Conservation (phyloP, 2,888 invertebrate species). For the Heteromyza rotundicornis region DNA sequence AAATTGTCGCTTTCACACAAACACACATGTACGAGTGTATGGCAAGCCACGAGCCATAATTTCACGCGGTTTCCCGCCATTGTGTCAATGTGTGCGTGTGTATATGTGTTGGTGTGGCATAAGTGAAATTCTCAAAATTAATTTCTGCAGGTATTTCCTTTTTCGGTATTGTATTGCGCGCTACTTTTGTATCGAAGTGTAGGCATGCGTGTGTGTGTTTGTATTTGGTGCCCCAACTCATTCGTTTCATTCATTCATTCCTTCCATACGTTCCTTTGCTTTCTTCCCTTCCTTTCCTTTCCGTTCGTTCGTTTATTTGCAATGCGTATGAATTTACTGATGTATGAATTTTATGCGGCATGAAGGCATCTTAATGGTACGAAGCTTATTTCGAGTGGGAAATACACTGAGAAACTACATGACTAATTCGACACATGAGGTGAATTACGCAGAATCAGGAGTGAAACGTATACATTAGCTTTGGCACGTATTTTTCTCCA, state of each 20-base stretch:
- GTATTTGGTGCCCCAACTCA: neutral
- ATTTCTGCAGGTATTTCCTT: neutral
- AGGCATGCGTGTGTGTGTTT: neutral
- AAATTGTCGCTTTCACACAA: neutral
- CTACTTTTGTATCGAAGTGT: neutral
- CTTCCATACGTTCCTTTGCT: too few species aligned
- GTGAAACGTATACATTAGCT: too few species aligned
- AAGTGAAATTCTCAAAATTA: neutral
- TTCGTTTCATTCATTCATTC: too few species aligned
- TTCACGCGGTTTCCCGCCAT: neutral
- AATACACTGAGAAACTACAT: neutral
- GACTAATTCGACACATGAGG: too few species aligned
- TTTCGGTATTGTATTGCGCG: neutral
- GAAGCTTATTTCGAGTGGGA: neutral
- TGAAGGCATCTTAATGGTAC: neutral
- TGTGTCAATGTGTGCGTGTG: neutral
- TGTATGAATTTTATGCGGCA: constrained; percentile 5
- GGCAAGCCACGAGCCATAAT: neutral
- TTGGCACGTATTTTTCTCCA: too few species aligned
- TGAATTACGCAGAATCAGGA: too few species aligned
- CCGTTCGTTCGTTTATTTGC: constrained; percentile 1
- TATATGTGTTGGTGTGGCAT: too few species aligned
- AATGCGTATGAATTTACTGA: constrained; percentile 4
- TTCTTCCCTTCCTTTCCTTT: too few species aligned
- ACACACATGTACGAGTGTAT: neutral